Conservation (phyloP, 2,888 invertebrate genomes). For the Hirtodrosophila confusa region DNA sequence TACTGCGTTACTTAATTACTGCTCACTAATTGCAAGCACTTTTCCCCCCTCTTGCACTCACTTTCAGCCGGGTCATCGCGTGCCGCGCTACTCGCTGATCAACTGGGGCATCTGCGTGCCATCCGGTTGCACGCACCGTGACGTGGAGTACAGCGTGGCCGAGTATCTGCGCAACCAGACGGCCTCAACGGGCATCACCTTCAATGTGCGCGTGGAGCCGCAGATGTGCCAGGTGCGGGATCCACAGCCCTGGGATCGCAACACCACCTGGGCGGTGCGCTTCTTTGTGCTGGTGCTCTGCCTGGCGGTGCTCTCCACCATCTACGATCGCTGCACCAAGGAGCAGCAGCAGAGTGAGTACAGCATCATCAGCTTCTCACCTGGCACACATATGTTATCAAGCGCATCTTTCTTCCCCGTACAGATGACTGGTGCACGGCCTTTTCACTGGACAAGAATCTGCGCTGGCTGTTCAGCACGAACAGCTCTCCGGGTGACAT, state of each 20-base stretch:
- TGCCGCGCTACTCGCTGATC: constrained; percentile 88
- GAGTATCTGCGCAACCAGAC: constrained; percentile 85
- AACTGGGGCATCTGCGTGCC: constrained; percentile 90
- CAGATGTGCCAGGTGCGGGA: constrained; percentile 87
- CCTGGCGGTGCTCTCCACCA: constrained; percentile 81
- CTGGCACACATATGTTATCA: neutral
- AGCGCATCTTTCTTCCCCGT: neutral
- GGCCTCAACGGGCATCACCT: constrained; percentile 85
- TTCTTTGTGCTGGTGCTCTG: constrained; percentile 84
- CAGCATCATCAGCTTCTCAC: neutral
- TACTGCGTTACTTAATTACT: neutral
- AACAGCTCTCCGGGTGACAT: constrained; percentile 86
- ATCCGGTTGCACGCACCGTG: constrained; percentile 86
- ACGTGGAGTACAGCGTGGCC: constrained; percentile 86
- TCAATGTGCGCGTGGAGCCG: constrained; percentile 86
- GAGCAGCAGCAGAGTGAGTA: constrained; percentile 76
- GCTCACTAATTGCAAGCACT: neutral
- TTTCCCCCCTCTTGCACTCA: too few relatives aligned
- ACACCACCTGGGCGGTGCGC: constrained; percentile 85
- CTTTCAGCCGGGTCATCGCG: constrained; percentile 89
- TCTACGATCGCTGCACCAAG: constrained; percentile 80
- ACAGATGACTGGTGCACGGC: constrained; percentile 85
- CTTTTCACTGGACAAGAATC: constrained; percentile 88
- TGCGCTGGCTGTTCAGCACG: constrained; percentile 85
- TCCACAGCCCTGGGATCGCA: constrained; percentile 83